Percentiles rank a stretch among this genome's conserved stretches.
phyloP scores from a whole-genome alignment of 2,888 invertebrate genomes.

The Thelaira solivaga region DNA sequence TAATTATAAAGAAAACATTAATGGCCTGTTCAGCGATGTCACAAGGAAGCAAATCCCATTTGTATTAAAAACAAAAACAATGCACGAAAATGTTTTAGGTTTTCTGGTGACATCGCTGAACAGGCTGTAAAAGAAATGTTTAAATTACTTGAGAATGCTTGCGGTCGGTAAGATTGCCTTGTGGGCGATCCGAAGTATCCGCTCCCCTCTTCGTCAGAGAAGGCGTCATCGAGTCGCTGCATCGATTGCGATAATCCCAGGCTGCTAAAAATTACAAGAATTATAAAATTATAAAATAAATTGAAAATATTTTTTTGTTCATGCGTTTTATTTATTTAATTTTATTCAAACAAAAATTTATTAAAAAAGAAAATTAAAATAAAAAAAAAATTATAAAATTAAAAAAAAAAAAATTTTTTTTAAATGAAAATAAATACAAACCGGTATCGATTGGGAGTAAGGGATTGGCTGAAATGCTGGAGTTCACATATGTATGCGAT shows the following conservation, averaged over 20 bases:
- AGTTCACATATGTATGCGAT: slow-evolving; percentile 85
- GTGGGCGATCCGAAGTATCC: slow-evolving; percentile 78
- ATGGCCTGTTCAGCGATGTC: too few species aligned
- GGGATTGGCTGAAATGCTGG: slow-evolving; percentile 95
- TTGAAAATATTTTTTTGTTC: neutral
- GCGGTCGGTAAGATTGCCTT: slow-evolving; percentile 78
- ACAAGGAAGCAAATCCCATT: too few species aligned
- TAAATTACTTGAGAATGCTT: slow-evolving; percentile 79
- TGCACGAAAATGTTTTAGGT: too few species aligned
- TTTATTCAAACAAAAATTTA: neutral
- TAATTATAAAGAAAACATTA: too few species aligned
- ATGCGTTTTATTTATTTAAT: neutral
- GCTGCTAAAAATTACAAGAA: slow-evolving; percentile 72
- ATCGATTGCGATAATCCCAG: slow-evolving; percentile 78
- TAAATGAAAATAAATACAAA: slow-evolving; percentile 78
- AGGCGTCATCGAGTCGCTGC: slow-evolving; percentile 83
- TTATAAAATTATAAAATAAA: slow-evolving; percentile 1
- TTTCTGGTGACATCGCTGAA: too few species aligned
- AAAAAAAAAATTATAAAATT: slow-evolving; percentile 68
- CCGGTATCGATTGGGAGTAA: slow-evolving; percentile 92
- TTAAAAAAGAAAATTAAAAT: slow-evolving; percentile 34
- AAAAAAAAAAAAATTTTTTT: slow-evolving; percentile 65
- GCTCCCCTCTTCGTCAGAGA: slow-evolving; percentile 93
- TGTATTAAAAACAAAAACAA: too few species aligned
- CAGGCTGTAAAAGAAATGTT: too few species aligned